Evolutionary conservation across 2,888 invertebrate species (phyloP).

Genomic region (Dorcus parallelipipedus): DNA sequence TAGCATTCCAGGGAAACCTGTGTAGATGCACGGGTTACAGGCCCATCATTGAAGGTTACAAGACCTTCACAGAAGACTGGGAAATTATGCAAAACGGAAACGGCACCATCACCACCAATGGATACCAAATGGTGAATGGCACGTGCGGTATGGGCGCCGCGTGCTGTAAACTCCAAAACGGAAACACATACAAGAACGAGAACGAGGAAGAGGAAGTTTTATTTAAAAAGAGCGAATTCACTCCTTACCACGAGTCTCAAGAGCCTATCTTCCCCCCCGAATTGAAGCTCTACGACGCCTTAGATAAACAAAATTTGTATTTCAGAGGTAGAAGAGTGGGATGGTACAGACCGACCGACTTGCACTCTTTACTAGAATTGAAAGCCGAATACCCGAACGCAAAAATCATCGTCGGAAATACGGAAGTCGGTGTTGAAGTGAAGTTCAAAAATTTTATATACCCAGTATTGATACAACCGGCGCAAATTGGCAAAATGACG

Average conservation of each 20-base stretch:
- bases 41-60: constrained; percentile 87
- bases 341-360: constrained; percentile 73
- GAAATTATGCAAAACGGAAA: constrained; percentile 43
- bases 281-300: constrained; percentile 59
- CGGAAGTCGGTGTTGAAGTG: constrained; percentile 88
- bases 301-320: constrained; percentile 60
- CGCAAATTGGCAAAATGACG: constrained; percentile 64
- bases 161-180: constrained; percentile 55
- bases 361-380: constrained; percentile 64
- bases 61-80: constrained; percentile 78
- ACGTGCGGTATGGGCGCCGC: constrained; percentile 63
- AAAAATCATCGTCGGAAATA: constrained; percentile 83
- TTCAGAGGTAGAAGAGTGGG: constrained; percentile 61
- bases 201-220: constrained; percentile 46
- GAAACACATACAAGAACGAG: constrained; percentile 20
- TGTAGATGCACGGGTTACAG: constrained; percentile 94
- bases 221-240: constrained; percentile 62
- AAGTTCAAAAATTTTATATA: constrained; percentile 83
- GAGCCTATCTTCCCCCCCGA: constrained; percentile 95
- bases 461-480: constrained; percentile 74
- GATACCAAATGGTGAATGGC: constrained; percentile 8
- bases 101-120: constrained; percentile 12
- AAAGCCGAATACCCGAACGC: constrained; percentile 65
- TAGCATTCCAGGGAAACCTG: constrained; percentile 77
- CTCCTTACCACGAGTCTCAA: constrained; percentile 75